These are phyloP conservation scores for Saccostrea cuccullata DNA, from an alignment of 1,140 invertebrate species.

Conservation along the genomic window DNA sequence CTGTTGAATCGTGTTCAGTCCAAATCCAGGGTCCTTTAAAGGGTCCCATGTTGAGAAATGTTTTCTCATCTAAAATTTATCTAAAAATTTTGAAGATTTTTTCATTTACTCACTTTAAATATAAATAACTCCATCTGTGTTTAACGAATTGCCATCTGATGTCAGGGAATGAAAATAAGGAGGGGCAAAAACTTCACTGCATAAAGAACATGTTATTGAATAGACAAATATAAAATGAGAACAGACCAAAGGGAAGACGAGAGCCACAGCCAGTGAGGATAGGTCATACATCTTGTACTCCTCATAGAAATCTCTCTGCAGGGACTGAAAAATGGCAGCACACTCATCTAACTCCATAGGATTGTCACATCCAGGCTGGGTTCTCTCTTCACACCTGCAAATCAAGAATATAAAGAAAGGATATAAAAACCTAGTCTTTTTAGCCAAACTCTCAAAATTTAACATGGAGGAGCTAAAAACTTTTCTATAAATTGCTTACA, in stretches of 20 bases:
- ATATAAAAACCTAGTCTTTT: too few relatives aligned
- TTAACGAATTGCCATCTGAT: too few relatives aligned
- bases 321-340: conserved; percentile 85
- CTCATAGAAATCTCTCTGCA: conserved; percentile 83
- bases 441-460: too few relatives aligned
- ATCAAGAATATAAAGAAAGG: neutral
- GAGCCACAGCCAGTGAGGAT: conserved; percentile 78
- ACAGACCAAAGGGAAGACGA: conserved; percentile 79
- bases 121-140: neutral
- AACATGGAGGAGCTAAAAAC: too few relatives aligned
- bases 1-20: conserved; percentile 84
- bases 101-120: neutral
- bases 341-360: conserved; percentile 85
- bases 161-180: too few relatives aligned
- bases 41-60: conserved; percentile 87
- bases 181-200: neutral
- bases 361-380: conserved; percentile 65
- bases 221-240: neutral
- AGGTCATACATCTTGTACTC: conserved; percentile 81
- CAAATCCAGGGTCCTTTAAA: conserved; percentile 82
- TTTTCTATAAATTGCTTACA: too few relatives aligned
- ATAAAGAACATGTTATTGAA: neutral
- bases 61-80: conserved; percentile 81
- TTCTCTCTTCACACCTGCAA: conserved; percentile 73
- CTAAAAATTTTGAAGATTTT: neutral